These are phyloP conservation scores for Xenus cinereus DNA, from an alignment of 2,113 vertebrate species.

Conservation along the genomic window DNA sequence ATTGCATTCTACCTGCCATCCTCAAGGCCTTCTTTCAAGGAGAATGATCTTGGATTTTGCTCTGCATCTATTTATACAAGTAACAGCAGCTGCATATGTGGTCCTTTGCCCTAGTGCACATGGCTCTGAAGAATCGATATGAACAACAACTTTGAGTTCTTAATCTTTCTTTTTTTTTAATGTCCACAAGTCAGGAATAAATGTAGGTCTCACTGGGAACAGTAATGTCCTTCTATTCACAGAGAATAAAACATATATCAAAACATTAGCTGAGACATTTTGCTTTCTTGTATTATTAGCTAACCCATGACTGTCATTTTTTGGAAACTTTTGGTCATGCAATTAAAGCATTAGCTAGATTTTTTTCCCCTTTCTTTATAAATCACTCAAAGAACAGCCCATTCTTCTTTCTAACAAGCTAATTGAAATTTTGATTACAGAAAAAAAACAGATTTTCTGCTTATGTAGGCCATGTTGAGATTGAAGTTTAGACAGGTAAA, in stretches of 20 bases:
- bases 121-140: neutral
- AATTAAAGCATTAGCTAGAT: neutral
- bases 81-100: neutral
- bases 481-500: neutral
- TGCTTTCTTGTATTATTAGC: neutral
- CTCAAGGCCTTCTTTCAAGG: neutral
- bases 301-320: neutral
- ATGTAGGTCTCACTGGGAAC: neutral
- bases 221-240: neutral
- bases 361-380: neutral
- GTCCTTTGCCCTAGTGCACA: neutral
- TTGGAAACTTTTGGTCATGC: neutral
- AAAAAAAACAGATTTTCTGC: neutral
- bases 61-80: neutral
- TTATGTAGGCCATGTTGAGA: neutral
- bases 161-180: neutral
- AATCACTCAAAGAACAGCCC: neutral
- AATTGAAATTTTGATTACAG: neutral
- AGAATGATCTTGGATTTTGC: neutral
- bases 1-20: neutral
- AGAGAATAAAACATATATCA: neutral
- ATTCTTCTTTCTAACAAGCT: neutral
- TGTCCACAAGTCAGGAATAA: neutral
- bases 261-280: neutral
- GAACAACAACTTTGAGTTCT: neutral